phyloP scores from a whole-genome alignment of 2,113 vertebrate genomes.

The Oplegnathus fasciatus region DNA sequence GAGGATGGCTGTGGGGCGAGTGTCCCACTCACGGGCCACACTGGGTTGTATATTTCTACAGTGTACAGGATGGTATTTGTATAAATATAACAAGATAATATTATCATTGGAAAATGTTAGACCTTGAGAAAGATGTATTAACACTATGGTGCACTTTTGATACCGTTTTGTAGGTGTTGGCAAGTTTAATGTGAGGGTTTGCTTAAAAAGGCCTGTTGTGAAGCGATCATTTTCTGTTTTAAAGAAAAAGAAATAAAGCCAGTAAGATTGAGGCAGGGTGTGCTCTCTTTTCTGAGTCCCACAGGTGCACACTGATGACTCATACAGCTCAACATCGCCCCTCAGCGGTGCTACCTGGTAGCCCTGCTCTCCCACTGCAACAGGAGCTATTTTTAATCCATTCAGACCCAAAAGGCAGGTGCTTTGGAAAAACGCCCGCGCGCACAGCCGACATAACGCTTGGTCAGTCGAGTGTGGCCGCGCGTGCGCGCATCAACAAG shows the following conservation, averaged over 20 bases:
- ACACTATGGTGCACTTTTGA: slow-evolving; percentile 93
- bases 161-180: slow-evolving; percentile 91
- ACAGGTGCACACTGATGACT: slow-evolving; percentile 79
- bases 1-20: slow-evolving; percentile 23
- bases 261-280: slow-evolving; percentile 70
- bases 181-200: slow-evolving; percentile 88
- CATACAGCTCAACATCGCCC: slow-evolving; percentile 69
- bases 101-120: slow-evolving; percentile 83
- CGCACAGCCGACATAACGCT: background rate
- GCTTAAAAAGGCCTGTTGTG: slow-evolving; percentile 88
- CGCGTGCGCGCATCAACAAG: background rate
- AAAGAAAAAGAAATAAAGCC: slow-evolving; percentile 88
- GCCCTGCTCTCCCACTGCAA: slow-evolving; percentile 45
- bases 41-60: slow-evolving; percentile 88
- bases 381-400: slow-evolving; percentile 67
- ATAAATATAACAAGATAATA: slow-evolving; percentile 88
- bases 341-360: slow-evolving; percentile 39
- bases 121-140: slow-evolving; percentile 86
- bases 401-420: slow-evolving; percentile 35
- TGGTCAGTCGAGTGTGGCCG: background rate
- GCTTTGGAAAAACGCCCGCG: background rate
- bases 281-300: slow-evolving; percentile 46
- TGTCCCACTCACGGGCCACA: slow-evolving; percentile 46
- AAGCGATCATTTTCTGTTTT: slow-evolving; percentile 90
- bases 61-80: slow-evolving; percentile 93